These are phyloP conservation scores for Conomelus anceps DNA, from an alignment of 2,888 invertebrate genomes.

Conservation along the genomic window DNA sequence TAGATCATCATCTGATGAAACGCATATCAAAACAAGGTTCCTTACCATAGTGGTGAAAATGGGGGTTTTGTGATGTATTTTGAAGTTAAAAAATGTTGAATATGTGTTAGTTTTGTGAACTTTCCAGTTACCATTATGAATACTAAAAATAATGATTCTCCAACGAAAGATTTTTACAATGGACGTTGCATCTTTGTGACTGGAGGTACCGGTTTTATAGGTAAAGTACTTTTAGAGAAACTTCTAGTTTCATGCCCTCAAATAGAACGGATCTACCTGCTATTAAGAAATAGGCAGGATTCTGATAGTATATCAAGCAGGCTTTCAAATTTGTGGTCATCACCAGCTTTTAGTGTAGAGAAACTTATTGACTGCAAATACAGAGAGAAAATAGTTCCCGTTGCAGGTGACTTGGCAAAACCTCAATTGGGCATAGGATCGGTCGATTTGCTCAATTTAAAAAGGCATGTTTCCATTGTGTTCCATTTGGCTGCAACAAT, in stretches of 20 bases:
- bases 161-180: background rate
- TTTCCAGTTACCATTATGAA: background rate
- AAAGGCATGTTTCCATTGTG: background rate
- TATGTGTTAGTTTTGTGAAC: background rate
- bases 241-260: conserved; percentile 2
- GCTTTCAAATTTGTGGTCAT: background rate
- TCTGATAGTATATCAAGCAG: background rate
- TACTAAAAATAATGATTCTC: background rate
- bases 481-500: conserved; percentile 14
- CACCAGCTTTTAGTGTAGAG: background rate
- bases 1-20: background rate
- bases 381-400: conserved; percentile 5
- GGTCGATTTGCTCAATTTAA: background rate
- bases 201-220: conserved; percentile 16
- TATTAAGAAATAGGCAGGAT: background rate
- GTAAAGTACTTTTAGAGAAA: conserved; percentile 11
- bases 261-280: background rate
- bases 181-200: conserved; percentile 2
- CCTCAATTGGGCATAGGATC: background rate
- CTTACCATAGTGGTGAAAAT: background rate
- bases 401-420: background rate
- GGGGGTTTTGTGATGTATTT: background rate
- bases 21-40: background rate
- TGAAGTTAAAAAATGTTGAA: background rate
- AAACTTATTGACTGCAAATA: background rate